Evolutionary conservation across 2,113 vertebrate genomes (phyloP).

Genomic region (Thunnus maccoyii): DNA sequence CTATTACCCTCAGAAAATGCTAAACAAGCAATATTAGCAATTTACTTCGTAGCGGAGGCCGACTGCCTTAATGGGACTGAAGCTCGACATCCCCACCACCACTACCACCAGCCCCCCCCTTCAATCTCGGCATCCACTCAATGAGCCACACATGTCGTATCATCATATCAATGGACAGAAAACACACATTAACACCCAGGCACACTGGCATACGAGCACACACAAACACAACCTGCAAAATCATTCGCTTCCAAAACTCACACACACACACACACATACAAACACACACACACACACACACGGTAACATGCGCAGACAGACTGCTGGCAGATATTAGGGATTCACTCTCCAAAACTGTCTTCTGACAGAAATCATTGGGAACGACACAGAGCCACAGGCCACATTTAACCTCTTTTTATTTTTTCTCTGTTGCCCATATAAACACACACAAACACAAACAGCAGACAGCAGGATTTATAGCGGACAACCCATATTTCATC

Average conservation of each 20-base stretch:
- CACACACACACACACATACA: constrained; percentile 22
- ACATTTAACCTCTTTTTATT: constrained; percentile 60
- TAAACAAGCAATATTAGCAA: constrained; percentile 99
- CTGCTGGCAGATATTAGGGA: constrained; percentile 64
- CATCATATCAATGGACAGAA: constrained; percentile 35
- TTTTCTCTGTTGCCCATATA: constrained; percentile 33
- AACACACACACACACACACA: constrained; percentile 29
- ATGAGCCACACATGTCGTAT: constrained; percentile 22
- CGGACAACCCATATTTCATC: constrained; percentile 71
- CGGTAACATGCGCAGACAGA: constrained; percentile 3
- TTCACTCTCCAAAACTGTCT: constrained; percentile 56
- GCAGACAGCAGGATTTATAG: constrained; percentile 68
- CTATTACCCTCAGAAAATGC: constrained; percentile 99
- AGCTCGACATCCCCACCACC: constrained; percentile 19
- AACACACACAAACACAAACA: constrained; percentile 43
- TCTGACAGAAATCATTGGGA: constrained; percentile 68
- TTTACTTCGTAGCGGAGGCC: constrained; percentile 91
- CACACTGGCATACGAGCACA: constrained; percentile 6
- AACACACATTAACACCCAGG: constrained; percentile 54
- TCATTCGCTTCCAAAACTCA: constrained; percentile 48
- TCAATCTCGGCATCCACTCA: constrained; percentile 55
- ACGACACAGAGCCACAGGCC: constrained; percentile 59
- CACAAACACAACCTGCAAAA: constrained; percentile 39
- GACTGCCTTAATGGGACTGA: constrained; percentile 67
- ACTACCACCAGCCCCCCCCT: background rate